Base-by-base conservation (phyloP, 2,113 vertebrate species). In the Choloepus hoffmanni region DNA sequence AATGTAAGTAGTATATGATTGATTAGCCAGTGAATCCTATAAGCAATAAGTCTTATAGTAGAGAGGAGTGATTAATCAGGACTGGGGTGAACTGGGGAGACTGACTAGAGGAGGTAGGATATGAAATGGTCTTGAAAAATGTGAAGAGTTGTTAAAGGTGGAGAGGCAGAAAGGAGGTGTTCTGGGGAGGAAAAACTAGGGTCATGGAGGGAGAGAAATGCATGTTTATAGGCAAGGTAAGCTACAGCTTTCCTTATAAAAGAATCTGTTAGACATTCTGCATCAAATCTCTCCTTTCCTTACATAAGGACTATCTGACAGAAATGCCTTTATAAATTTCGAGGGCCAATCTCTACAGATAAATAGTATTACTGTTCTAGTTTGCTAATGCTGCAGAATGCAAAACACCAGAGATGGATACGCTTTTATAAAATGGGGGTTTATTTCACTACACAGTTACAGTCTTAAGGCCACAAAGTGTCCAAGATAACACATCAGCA, bases 11-110 rank as follows among this genome's bases (percentile, higher is more conserved):
- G 60, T 68, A 70, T 30, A 74, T 79, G 92, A 96, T 96, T 95
- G 90, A 90, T 96, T 95, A 97, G 50, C 62, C 62, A 79, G 53
- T 9, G 5, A 77, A 12, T 6, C 26, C n/a, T 77, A 85, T 82
- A 63, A 87, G 23, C 43, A 65, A 8, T 74, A 85, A 72, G n/a
- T 88, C 72, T 74, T 92, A 92, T 15, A 77, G 45, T 81, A 53
- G 53, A 90, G 76, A 93, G 36, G 14, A 95, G 43, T 95, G 50
- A 85, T 94, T 96, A 92, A 97, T 92, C 92, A 94, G 58, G 55
- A 58, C 3, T 30, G 24, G 14, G 33, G 3, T 82, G 67, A 90
- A 78, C 13, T 77, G n/a, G 68, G 93, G 67, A 96, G 21, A 58
- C 28, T 90, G 50, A 28, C 0, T 86, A 30, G 19, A 95, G 43